phyloP scores from a whole-genome alignment of 2,888 invertebrate species.

The Archaeoteleia sp. region DNA sequence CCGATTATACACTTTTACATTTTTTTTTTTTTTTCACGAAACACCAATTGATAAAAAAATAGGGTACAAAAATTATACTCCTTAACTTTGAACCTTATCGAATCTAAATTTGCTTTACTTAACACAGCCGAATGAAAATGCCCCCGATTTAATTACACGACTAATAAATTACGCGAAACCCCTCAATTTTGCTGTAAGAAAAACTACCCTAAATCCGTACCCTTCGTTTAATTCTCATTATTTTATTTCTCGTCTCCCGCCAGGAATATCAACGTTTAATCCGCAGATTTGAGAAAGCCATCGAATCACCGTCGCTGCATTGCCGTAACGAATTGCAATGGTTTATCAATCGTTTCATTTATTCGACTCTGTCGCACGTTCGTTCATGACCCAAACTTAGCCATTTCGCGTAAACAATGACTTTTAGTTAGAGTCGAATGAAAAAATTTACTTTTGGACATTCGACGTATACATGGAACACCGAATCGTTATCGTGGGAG shows the following conservation, averaged over 20 bases:
- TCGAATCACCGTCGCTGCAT: constrained; percentile 50
- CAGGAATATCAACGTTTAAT: constrained; percentile 19
- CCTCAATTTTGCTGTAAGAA: constrained; percentile 47
- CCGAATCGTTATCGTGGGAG: constrained; percentile 45
- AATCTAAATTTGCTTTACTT: constrained; percentile 61
- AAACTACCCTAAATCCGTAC: constrained; percentile 48
- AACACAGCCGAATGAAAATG: constrained; percentile 75
- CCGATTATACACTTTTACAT: too few relatives aligned
- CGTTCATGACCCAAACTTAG: too few relatives aligned
- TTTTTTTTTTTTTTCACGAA: constrained; percentile 43
- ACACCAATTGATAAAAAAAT: constrained; percentile 70
- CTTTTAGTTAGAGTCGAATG: constrained; percentile 49
- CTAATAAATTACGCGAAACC: constrained; percentile 36
- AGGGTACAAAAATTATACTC: constrained; percentile 74
- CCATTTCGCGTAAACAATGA: too few relatives aligned
- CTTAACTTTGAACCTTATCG: constrained; percentile 68
- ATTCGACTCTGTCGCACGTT: constrained; percentile 21
- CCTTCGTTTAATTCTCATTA: constrained; percentile 36
- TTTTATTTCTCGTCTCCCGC: constrained; percentile 21
- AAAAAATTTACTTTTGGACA: constrained; percentile 36
- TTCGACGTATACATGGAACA: constrained; percentile 51
- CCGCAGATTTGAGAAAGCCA: constrained; percentile 32
- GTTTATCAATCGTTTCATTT: constrained; percentile 13
- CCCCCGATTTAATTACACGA: constrained; percentile 60
- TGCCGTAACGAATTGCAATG: constrained; percentile 20